Conservation (phyloP, 2,888 invertebrate species). For the Melinaea marsaeus region DNA sequence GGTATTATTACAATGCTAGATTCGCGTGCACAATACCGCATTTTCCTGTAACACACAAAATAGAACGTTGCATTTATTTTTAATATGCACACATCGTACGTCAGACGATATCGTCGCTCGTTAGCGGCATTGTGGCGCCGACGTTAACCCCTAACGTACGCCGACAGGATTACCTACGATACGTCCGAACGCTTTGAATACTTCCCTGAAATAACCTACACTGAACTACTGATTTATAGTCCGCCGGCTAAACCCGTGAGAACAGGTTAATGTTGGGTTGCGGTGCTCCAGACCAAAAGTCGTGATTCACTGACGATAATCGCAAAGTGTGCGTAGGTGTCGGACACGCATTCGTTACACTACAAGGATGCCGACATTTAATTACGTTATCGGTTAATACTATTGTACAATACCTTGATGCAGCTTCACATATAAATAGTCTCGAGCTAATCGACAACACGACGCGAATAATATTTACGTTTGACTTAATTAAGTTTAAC, state of each 20-base stretch:
- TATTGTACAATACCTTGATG: background rate
- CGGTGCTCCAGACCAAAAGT: slow-evolving; percentile 33
- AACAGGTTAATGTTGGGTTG: slow-evolving; percentile 38
- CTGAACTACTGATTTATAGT: slow-evolving; percentile 46
- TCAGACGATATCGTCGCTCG: slow-evolving; percentile 69
- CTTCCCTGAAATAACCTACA: slow-evolving; percentile 44
- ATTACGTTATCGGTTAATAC: slow-evolving; percentile 17
- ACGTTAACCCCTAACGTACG: slow-evolving; percentile 58
- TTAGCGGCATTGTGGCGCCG: slow-evolving; percentile 71
- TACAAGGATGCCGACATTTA: slow-evolving; percentile 26
- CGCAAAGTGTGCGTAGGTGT: slow-evolving; percentile 54
- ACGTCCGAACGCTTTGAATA: slow-evolving; percentile 45
- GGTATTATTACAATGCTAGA: background rate
- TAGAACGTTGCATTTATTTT: slow-evolving; percentile 24
- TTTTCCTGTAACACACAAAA: slow-evolving; percentile 18
- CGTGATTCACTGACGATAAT: slow-evolving; percentile 50
- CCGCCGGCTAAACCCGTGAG: slow-evolving; percentile 31
- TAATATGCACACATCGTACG: slow-evolving; percentile 39
- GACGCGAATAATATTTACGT: background rate
- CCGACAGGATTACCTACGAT: slow-evolving; percentile 61
- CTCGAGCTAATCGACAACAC: background rate
- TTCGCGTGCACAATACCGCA: slow-evolving; percentile 16
- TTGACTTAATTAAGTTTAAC: background rate
- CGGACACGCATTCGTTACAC: slow-evolving; percentile 46
- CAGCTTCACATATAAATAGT: background rate